Conservation (phyloP, 2,888 invertebrate species). For the Osedax frankpressi region DNA sequence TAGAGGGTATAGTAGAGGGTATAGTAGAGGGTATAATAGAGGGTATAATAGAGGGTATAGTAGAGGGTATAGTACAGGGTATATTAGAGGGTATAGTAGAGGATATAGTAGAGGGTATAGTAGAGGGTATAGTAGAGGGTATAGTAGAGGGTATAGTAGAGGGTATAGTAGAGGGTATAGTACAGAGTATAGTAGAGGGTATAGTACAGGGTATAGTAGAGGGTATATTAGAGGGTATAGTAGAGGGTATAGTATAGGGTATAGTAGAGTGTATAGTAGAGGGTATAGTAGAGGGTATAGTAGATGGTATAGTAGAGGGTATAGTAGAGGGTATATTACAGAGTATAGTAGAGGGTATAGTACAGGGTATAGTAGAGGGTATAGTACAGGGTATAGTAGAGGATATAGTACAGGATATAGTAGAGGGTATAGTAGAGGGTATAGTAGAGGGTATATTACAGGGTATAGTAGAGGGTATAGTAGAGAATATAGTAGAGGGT, state of each 20-base stretch:
- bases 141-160: constrained; percentile 11
- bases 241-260: neutral
- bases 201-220: constrained; percentile 10
- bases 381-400: constrained; percentile 9
- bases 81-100: neutral
- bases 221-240: constrained; percentile 1
- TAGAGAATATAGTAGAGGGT: constrained; percentile 7
- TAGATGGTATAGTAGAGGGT: constrained; percentile 8
- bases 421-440: neutral
- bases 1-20: neutral
- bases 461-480: constrained; percentile 8
- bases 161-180: constrained; percentile 8
- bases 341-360: constrained; percentile 7
- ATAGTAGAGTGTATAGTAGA: neutral
- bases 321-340: constrained; percentile 8
- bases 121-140: constrained; percentile 4
- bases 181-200: constrained; percentile 5
- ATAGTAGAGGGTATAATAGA: neutral
- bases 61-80: neutral
- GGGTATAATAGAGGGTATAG: neutral
- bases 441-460: constrained; percentile 3
- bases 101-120: neutral
- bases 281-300: constrained; percentile 5
- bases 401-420: neutral
- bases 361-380: constrained; percentile 7